phyloP scores from a whole-genome alignment of 2,888 invertebrate genomes.

The Carabus problematicus region DNA sequence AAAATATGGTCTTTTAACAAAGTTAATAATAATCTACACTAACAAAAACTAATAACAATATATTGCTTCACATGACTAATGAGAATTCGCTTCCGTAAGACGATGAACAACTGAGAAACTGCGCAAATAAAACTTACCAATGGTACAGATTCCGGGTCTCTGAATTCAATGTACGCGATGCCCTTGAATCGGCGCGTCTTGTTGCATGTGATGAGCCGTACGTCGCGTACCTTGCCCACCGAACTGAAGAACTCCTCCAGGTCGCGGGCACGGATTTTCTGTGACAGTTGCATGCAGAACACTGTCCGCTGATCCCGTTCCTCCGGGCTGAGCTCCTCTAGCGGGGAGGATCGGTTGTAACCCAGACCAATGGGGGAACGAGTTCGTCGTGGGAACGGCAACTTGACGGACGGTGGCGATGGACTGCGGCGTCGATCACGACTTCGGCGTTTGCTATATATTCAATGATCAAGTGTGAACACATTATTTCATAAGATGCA shows the following conservation, averaged over 20 bases:
- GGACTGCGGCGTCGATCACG: slow-evolving; percentile 52
- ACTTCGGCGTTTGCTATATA: slow-evolving; percentile 54
- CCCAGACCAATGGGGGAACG: slow-evolving; percentile 56
- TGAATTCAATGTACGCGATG: slow-evolving; percentile 99
- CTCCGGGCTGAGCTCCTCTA: slow-evolving; percentile 87
- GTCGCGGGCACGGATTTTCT: slow-evolving; percentile 91
- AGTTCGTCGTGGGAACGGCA: slow-evolving; percentile 51
- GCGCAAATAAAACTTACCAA: too few species aligned
- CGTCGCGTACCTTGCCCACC: slow-evolving; percentile 98
- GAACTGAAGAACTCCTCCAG: slow-evolving; percentile 98
- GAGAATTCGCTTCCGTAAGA: too few species aligned
- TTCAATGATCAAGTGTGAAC: slow-evolving; percentile 44
- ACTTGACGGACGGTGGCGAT: slow-evolving; percentile 55
- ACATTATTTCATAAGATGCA: too few species aligned
- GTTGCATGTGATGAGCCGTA: slow-evolving; percentile 97
- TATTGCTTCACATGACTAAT: background rate
- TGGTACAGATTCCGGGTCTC: slow-evolving; percentile 96
- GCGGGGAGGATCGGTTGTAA: slow-evolving; percentile 64
- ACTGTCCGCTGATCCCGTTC: slow-evolving; percentile 98
- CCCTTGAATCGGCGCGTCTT: slow-evolving; percentile 99
- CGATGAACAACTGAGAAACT: too few species aligned
- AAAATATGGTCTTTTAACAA: background rate
- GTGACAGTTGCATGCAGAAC: slow-evolving; percentile 98
- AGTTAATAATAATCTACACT: background rate
- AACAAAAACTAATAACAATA: slow-evolving; percentile 5